Conservation (phyloP, 2,797 vertebrate genomes). For the Gymnothorax reevesii region DNA sequence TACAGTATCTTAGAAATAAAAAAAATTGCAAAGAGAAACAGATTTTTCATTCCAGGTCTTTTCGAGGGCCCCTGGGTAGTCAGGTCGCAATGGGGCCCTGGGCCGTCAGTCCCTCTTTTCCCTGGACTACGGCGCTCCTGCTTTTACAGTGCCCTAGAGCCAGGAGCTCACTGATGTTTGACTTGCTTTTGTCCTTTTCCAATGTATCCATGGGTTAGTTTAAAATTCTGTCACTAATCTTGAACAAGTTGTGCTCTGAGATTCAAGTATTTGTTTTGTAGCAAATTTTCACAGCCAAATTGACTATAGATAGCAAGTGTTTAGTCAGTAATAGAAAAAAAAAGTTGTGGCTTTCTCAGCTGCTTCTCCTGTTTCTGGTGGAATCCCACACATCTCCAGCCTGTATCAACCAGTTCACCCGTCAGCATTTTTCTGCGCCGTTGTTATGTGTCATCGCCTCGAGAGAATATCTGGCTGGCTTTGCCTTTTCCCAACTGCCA, state of each 20-base stretch:
- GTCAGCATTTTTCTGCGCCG: neutral
- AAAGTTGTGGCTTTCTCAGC: neutral
- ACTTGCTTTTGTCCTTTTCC: no score
- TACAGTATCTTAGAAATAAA: no score
- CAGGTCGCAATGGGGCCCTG: no score
- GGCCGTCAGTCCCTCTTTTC: no score
- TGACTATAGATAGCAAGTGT: neutral
- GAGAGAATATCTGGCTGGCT: constrained; percentile 41
- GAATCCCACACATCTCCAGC: constrained; percentile 26
- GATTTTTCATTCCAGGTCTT: no score
- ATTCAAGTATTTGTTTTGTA: neutral
- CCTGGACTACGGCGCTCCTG: no score
- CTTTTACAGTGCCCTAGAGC: no score
- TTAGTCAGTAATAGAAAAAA: neutral
- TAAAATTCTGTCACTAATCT: neutral
- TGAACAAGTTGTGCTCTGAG: neutral
- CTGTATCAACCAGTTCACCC: constrained; percentile 31
- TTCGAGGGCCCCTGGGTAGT: no score
- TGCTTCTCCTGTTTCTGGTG: constrained; percentile 21
- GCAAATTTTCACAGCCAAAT: neutral
- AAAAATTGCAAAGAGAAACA: no score
- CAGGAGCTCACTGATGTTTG: no score
- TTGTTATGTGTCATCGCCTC: constrained; percentile 33
- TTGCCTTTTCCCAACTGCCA: constrained; percentile 41
- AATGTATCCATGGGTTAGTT: neutral